A percentile compares a stretch with the other conserved stretches of the same genome.
These are phyloP conservation scores for Tenthredo mesomela DNA, from an alignment of 2,888 invertebrate species.

Conservation along the genomic window DNA sequence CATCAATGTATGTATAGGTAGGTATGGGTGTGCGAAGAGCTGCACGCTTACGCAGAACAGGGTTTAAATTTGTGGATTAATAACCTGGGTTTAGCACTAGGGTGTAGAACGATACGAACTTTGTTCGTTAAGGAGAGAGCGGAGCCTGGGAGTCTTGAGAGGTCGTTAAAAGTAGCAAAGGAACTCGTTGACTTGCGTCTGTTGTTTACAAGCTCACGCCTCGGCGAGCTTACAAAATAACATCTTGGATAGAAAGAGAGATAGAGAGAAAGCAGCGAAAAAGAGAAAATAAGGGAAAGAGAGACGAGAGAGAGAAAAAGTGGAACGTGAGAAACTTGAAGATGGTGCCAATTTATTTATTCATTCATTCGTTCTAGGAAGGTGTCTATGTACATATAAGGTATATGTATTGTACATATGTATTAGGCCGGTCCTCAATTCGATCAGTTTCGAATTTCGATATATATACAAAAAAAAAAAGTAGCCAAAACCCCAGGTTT, in stretches of 20 bases:
- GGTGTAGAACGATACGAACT: slow-evolving; percentile 45
- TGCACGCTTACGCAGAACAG: slow-evolving; percentile 5
- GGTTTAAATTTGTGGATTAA: slow-evolving; percentile 47
- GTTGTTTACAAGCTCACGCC: slow-evolving; percentile 49
- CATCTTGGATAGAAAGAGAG: neutral
- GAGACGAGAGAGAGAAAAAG: neutral
- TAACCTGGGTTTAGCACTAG: slow-evolving; percentile 33
- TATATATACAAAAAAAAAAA: too few species aligned
- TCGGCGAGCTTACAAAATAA: slow-evolving; percentile 2
- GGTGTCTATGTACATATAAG: neutral
- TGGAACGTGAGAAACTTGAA: neutral
- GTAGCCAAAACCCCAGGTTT: too few species aligned
- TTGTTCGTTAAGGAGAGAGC: slow-evolving; percentile 42
- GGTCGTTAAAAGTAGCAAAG: slow-evolving; percentile 49
- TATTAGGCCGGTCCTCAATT: too few species aligned
- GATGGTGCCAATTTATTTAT: slow-evolving; percentile 13
- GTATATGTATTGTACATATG: too few species aligned
- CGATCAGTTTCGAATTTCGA: too few species aligned
- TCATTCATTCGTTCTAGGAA: neutral
- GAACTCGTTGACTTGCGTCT: slow-evolving; percentile 37
- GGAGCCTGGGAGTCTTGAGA: slow-evolving; percentile 6
- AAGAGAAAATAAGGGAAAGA: neutral
- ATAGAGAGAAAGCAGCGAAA: neutral
- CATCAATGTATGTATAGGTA: too few species aligned
- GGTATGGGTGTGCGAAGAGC: neutral